These are phyloP conservation scores for Sarcophaga carnaria DNA, from an alignment of 2,888 invertebrate species.

Conservation along the genomic window DNA sequence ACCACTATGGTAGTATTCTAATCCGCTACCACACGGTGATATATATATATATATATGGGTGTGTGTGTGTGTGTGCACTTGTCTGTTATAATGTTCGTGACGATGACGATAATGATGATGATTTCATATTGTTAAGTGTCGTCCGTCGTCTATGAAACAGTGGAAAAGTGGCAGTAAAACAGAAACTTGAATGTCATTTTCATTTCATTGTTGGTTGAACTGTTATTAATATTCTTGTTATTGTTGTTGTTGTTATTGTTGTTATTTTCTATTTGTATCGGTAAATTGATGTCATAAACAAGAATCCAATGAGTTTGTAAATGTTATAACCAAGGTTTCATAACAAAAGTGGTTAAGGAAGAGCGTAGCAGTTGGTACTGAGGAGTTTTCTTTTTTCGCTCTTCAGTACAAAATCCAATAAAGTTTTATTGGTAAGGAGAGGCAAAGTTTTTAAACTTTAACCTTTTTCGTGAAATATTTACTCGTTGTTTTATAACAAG, in stretches of 20 bases:
- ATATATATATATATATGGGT: too few species aligned
- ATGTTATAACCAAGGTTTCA: slow-evolving; percentile 12
- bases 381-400: background rate
- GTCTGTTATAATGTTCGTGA: slow-evolving; percentile 7
- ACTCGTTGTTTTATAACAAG: too few species aligned
- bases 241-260: slow-evolving; percentile 5
- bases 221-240: too few species aligned
- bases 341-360: background rate
- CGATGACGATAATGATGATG: slow-evolving; percentile 21
- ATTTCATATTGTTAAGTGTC: slow-evolving; percentile 36
- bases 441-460: too few species aligned
- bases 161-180: slow-evolving; percentile 45
- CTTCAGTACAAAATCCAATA: too few species aligned
- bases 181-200: slow-evolving; percentile 45
- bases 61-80: background rate
- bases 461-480: too few species aligned
- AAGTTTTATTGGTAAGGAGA: too few species aligned
- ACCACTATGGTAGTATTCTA: too few species aligned
- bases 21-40: too few species aligned
- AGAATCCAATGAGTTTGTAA: slow-evolving; percentile 34
- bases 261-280: slow-evolving; percentile 5
- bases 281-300: slow-evolving; percentile 18
- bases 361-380: background rate
- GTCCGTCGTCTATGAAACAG: slow-evolving; percentile 20
- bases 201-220: background rate